These are phyloP conservation scores for Spizaetus ornatus DNA, from an alignment of 2,113 vertebrate genomes.

Conservation along the genomic window DNA sequence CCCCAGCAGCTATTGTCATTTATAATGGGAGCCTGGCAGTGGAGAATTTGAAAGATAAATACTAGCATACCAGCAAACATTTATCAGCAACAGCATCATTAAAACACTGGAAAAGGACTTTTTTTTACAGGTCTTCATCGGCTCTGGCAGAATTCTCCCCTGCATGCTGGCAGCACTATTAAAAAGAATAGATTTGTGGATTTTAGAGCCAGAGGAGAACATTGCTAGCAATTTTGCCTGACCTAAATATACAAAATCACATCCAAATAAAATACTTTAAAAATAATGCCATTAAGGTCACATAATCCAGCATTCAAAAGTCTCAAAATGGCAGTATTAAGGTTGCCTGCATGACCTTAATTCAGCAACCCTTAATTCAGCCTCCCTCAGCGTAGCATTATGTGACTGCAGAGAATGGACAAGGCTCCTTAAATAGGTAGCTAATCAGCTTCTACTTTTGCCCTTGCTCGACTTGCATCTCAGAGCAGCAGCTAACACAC, in stretches of 20 bases:
- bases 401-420: not conserved
- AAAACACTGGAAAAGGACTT: not conserved
- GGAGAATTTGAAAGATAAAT: not conserved
- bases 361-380: constrained; percentile 24
- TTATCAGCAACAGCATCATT: not conserved
- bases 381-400: not conserved
- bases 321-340: not conserved
- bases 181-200: not conserved
- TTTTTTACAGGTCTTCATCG: not conserved
- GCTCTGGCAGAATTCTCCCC: not conserved
- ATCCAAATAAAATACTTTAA: constrained; percentile 6
- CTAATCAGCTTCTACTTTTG: constrained; percentile 30
- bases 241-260: constrained; percentile 37
- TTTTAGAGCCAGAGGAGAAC: not conserved
- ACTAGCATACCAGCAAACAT: not conserved
- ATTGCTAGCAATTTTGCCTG: constrained; percentile 9
- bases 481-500: not conserved
- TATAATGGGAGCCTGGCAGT: not conserved
- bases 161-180: not conserved
- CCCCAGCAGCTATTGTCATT: not conserved
- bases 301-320: not conserved
- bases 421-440: not conserved
- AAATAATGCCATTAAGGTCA: constrained; percentile 13
- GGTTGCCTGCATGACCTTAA: constrained; percentile 6
- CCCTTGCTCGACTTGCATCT: not conserved